phyloP scores from a whole-genome alignment of 2,888 invertebrate genomes.

The Macaria notata region DNA sequence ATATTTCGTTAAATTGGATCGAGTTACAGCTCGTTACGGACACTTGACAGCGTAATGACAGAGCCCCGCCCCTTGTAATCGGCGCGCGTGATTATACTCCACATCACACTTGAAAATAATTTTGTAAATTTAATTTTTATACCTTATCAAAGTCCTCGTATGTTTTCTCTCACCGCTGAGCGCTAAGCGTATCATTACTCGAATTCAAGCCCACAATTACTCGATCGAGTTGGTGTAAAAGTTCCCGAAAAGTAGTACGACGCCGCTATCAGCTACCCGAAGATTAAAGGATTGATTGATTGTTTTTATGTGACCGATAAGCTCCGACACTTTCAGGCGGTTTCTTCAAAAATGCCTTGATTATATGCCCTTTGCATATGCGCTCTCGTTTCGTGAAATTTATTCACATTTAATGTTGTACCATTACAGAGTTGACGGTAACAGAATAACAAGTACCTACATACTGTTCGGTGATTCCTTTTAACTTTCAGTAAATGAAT shows the following conservation, averaged over 20 bases:
- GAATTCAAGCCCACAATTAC: slow-evolving; percentile 64
- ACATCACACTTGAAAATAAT: slow-evolving; percentile 71
- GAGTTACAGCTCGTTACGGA: slow-evolving; percentile 56
- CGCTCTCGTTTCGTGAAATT: slow-evolving; percentile 12
- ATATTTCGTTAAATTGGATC: slow-evolving; percentile 37
- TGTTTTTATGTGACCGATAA: slow-evolving; percentile 50
- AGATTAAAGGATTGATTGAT: slow-evolving; percentile 52
- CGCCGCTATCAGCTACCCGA: slow-evolving; percentile 33
- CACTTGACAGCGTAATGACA: slow-evolving; percentile 70
- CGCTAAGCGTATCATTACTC: slow-evolving; percentile 71
- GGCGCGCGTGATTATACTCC: slow-evolving; percentile 66
- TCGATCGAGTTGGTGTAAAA: slow-evolving; percentile 52
- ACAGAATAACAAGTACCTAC: too few relatives aligned
- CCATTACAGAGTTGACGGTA: neutral
- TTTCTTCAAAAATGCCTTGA: slow-evolving; percentile 26
- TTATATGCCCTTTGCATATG: slow-evolving; percentile 1
- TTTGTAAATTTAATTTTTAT: slow-evolving; percentile 65
- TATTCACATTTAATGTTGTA: neutral
- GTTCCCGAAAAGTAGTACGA: slow-evolving; percentile 53
- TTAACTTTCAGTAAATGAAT: too few relatives aligned
- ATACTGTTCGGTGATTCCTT: too few relatives aligned
- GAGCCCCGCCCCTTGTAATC: slow-evolving; percentile 67
- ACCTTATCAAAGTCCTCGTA: slow-evolving; percentile 65
- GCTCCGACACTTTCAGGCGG: slow-evolving; percentile 43
- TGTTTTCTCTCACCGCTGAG: slow-evolving; percentile 51